Base-by-base conservation (phyloP, 2,113 vertebrate genomes). In the Beaufortia kweichowensis region DNA sequence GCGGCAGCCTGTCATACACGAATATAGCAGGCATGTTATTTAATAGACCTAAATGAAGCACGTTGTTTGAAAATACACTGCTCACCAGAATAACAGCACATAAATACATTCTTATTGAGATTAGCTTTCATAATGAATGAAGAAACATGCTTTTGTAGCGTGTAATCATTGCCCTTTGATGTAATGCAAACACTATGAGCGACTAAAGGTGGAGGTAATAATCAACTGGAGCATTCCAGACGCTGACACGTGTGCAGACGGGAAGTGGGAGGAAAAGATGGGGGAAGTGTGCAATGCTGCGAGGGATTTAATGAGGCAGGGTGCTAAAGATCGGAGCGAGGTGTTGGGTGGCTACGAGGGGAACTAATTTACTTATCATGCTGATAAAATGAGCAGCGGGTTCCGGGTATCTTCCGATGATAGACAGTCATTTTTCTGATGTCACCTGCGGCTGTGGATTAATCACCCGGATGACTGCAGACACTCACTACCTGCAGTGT, bases 151-250 rank as follows among this genome's bases (percentile, higher is more conserved):
- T 46, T 71, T 21, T 14, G 14, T 57, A 26, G 31, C 33, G 3
- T 73, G 71, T 55, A 48, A 75, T 61, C 29, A 29, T 43, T 74
- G 19, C 28, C 56, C 69, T 78, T 74, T 78, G 53, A 78, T 62
- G 35, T 28, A 31, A 33, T 14, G 23, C 55, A 76, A 67, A 23
- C 15, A 41, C 26, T 26, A n/a, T n/a, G 48, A 71, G 31, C 0
- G 50, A 59, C 21, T 77, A 8, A 67, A 72, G 48, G 56, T 74
- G 7, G 48, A 78, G 64, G 64, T 59, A 75, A 55, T 55, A 31
- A 76, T 43, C 23, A 76, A 66, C 61, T 56, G 24, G 60, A 72
- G 57, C 39, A 56, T 82, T 69, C n/a, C 67, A 41, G 28, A 63
- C 3, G 17, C 46, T 70, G 35, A 66, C 46, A 50, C 17, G 3